phyloP scores from a whole-genome alignment of 2,888 invertebrate genomes.

The Petrolisthes cinctipes region DNA sequence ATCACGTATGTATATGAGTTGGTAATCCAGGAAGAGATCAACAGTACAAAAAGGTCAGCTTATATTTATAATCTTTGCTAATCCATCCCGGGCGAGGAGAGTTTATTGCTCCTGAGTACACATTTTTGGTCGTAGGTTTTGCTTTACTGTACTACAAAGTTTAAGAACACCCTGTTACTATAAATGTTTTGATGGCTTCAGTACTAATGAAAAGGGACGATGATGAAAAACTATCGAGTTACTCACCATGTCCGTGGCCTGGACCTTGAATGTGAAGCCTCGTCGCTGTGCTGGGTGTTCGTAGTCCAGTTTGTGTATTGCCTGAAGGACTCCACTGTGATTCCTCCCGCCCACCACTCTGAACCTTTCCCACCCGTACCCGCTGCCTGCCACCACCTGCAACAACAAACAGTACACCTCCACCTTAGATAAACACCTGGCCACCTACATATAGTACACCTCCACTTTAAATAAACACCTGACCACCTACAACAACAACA shows the following conservation, averaged over 20 bases:
- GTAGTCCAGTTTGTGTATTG: conserved; percentile 45
- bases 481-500: not conserved
- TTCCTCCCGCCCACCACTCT: conserved; percentile 36
- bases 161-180: too few species aligned
- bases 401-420: not conserved
- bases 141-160: too few species aligned
- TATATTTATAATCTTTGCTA: too few species aligned
- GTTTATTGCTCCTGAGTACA: too few species aligned
- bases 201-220: too few species aligned
- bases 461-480: not conserved
- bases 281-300: conserved; percentile 51
- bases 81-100: too few species aligned
- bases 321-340: conserved; percentile 46
- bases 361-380: conserved; percentile 62
- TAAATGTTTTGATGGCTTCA: too few species aligned
- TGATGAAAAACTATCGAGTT: not conserved
- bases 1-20: too few species aligned
- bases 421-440: not conserved
- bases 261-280: conserved; percentile 69
- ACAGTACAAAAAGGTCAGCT: too few species aligned
- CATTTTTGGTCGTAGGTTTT: too few species aligned
- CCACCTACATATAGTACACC: not conserved
- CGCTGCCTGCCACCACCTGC: conserved; percentile 60
- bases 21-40: too few species aligned
- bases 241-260: conserved; percentile 85